Evolutionary conservation across 2,888 invertebrate species (phyloP), one percentile per base, ranked within the genome.

Genomic region (Dexiosoma caninum): DNA sequence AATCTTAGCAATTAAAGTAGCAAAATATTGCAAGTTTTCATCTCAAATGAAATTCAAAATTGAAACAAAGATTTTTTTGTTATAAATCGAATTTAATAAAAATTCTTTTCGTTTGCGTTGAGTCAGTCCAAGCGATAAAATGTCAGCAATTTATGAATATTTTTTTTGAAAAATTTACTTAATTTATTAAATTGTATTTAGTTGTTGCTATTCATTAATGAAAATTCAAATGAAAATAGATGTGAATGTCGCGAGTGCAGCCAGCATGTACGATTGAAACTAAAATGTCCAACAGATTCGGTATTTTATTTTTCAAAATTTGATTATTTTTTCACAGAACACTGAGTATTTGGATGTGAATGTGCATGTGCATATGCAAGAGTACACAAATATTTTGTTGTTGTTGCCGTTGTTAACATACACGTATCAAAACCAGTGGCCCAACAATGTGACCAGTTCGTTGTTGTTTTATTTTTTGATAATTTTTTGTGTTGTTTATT

Each of bases 181-280:
- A 77, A 70, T 77, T 69, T 60, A 69, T 62, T 69, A 62, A 51
- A 60, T 42, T 77, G 37, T 62, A 53, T 67, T 74, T 69, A 16
- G 37, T 21, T 64, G 79, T 80, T 70, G 40, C 57, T 59, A 46
- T 70, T 75, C 59, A 75, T 75, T 75, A 75, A 75, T 37, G 30
- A 80, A 70, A 80, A 16, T 66, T 75, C 27, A 59, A 49, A 59
- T 51, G 21, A 44, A 67, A 62, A 75, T 44, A 30, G 46, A 14
- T 14, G 2, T 14, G 19, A 59, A 44, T 44, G 7, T 42, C 10
- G 21, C 8, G 21, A 19, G 19, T 40, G 23, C n/a, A n/a, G n/a
- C n/a, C n/a, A n/a, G n/a, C n/a, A n/a, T 35, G 6, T 23, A 2
- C n/a, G 21, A n/a, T 14, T 21, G 21, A 14, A 23, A 46, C 14